Evolutionary conservation across 2,113 vertebrate genomes (phyloP), one percentile per base, ranked within the genome.

Genomic region (Bubo scandiacus): DNA sequence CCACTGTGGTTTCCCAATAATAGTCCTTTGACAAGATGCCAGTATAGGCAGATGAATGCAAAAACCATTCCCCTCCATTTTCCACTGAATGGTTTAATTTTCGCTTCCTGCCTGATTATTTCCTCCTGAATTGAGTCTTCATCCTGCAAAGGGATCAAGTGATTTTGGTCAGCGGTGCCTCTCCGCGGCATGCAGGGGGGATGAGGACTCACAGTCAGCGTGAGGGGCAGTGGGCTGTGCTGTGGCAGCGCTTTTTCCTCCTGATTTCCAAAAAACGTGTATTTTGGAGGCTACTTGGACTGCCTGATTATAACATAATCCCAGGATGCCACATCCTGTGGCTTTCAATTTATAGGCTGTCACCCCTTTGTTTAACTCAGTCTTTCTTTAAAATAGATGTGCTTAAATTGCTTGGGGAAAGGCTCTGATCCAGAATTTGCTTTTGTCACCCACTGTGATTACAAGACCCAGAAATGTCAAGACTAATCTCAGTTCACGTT

Each of bases 131-230:
- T 1, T 29, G 38, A 70, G 51, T 55, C 47, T 81, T 90, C 57
- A 45, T 86, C 79, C 74, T 40, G 36, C 29, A 30, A 72, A 30
- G 10, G 19, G 23, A 25, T 58, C 40, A 36, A 23, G 45, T 1
- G 6, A 34, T 32, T 81, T 40, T 66, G 49, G 59, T 18, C 38
- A 67, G 40, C 5, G 5, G 25, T 22, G 38, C 18, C 57, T 30
- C 29, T 30, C 40, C 1, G 0, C 2, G 4, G 12, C 55, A 7
- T 0, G 0, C 0, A 1, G 26, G 7, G 29, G 15, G 15, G 8
- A 68, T 1, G 1, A 43, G 38, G 65, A 21, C 38, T 19, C 1
- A 0, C 0, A 0, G 29, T 22, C 0, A 0, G 51, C 2, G 0
- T 0, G 0, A 23, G 30, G 81, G 26, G 21, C 20, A 55, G 15